These are phyloP conservation scores for Panopea generosa DNA, from an alignment of 2,888 invertebrate species.

Conservation along the genomic window DNA sequence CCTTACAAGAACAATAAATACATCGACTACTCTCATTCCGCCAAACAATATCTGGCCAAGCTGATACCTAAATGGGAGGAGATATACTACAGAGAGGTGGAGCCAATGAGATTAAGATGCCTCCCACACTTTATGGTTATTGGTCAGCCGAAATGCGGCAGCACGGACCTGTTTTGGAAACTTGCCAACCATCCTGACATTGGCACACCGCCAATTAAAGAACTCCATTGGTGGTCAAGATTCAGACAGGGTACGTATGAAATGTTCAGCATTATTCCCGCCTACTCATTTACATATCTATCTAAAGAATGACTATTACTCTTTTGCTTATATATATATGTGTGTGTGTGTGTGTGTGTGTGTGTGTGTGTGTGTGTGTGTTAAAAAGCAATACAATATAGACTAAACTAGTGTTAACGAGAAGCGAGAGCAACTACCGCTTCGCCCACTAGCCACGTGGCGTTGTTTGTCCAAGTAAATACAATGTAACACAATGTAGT, in stretches of 20 bases:
- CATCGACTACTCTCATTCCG: slow-evolving; percentile 57
- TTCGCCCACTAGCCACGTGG: too few species aligned
- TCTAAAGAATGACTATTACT: too few species aligned
- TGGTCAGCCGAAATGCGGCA: slow-evolving; percentile 80
- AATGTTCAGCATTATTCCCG: too few species aligned
- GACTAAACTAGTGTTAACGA: too few species aligned
- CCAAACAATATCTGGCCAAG: slow-evolving; percentile 32
- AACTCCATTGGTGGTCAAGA: slow-evolving; percentile 80
- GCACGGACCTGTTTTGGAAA: slow-evolving; percentile 76
- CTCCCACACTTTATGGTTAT: slow-evolving; percentile 92
- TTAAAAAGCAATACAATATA: too few species aligned
- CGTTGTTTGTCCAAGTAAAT: too few species aligned
- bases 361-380: too few species aligned
- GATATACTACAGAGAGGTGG: neutral
- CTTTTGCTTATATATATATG: too few species aligned
- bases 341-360: too few species aligned
- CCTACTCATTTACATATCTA: neutral
- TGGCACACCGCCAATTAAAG: slow-evolving; percentile 74
- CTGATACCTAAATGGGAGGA: slow-evolving; percentile 38
- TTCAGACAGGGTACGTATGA: slow-evolving; percentile 70
- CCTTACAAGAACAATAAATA: slow-evolving; percentile 73
- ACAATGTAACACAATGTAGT: too few species aligned
- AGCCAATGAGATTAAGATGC: slow-evolving; percentile 87
- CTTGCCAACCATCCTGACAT: slow-evolving; percentile 76
- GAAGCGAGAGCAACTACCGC: too few species aligned